Conservation (phyloP, 1,140 invertebrate genomes). For the Papilio polytes region DNA sequence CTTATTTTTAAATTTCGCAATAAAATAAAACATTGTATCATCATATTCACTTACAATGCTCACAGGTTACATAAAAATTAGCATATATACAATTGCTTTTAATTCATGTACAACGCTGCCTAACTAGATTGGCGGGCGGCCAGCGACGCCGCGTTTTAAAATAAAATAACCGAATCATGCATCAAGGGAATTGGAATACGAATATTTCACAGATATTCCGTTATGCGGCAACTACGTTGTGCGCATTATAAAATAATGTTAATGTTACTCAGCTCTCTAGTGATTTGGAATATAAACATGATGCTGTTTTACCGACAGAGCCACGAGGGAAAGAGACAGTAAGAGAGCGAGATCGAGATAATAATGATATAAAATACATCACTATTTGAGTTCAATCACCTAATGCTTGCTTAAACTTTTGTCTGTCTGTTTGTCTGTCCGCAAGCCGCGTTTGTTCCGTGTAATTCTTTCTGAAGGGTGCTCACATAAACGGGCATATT, state of each 20-base stretch:
- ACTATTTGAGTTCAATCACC: too few species aligned
- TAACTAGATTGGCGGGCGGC: conserved; percentile 4
- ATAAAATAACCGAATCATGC: conserved; percentile 20
- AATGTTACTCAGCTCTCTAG: neutral
- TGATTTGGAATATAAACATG: conserved; percentile 15
- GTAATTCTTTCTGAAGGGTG: too few species aligned
- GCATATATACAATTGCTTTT: conserved; percentile 15
- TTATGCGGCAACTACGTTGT: neutral
- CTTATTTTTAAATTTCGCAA: too few species aligned
- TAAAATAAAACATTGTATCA: neutral
- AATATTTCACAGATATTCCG: neutral
- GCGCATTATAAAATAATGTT: conserved; percentile 10
- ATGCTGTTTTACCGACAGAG: neutral
- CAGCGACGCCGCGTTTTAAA: conserved; percentile 2
- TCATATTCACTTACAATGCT: neutral
- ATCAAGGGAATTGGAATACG: conserved; percentile 18
- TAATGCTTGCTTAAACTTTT: too few species aligned
- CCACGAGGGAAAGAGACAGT: neutral
- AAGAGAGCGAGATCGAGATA: neutral
- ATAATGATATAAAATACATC: too few species aligned
- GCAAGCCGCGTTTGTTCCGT: too few species aligned
- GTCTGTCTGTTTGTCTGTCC: too few species aligned
- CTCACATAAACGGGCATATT: too few species aligned
- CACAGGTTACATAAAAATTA: neutral
- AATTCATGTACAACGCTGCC: neutral